These are phyloP conservation scores for Tauraco hartlaubi DNA, from an alignment of 2,797 vertebrate genomes.

Conservation along the genomic window DNA sequence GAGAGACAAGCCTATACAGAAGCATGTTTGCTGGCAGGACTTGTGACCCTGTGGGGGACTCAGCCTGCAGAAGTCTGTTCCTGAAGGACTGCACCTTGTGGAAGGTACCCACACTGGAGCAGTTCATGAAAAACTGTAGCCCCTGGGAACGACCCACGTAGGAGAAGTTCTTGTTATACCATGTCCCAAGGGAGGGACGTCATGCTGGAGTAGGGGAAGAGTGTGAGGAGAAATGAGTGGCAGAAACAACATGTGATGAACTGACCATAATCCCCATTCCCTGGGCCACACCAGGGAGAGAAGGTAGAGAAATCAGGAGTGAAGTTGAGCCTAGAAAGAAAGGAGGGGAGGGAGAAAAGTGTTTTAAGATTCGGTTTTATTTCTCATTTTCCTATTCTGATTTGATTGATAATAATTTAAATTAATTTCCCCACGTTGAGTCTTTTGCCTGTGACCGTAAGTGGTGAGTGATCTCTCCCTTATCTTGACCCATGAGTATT, in stretches of 20 bases:
- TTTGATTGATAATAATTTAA: background rate
- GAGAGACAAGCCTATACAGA: too few species aligned
- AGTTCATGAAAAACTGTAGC: background rate
- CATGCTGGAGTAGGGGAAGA: background rate
- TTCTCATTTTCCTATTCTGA: background rate
- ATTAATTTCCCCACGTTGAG: background rate
- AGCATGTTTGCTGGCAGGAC: background rate
- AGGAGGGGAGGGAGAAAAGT: too few species aligned
- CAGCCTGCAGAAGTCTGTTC: background rate
- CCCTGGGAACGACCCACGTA: background rate
- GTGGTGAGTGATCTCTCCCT: background rate
- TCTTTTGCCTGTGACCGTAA: background rate
- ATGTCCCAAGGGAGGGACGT: background rate
- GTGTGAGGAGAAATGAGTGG: background rate
- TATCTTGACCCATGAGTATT: background rate
- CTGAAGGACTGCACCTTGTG: background rate
- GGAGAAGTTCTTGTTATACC: background rate
- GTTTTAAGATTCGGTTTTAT: background rate
- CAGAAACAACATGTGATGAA: too few species aligned
- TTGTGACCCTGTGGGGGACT: rapidly evolving
- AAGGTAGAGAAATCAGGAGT: background rate
- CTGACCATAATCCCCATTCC: background rate
- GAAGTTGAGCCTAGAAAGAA: background rate
- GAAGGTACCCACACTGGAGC: background rate
- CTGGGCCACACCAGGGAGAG: rapidly evolving